Conservation (phyloP, 2,113 vertebrate genomes). For the Nibea coibor region DNA sequence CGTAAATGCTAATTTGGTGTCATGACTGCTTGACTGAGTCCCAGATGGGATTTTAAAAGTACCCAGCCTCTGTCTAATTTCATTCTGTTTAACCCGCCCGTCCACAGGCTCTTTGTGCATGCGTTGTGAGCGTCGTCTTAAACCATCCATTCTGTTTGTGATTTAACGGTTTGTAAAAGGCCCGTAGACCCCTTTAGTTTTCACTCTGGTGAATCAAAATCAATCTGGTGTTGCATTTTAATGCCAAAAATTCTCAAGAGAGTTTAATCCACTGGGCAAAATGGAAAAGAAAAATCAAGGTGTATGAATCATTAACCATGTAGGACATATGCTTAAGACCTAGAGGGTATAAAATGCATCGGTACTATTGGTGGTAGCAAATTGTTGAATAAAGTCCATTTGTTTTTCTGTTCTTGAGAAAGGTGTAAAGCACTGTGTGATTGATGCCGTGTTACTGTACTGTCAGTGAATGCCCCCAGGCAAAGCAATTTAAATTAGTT, state of each 20-base stretch:
- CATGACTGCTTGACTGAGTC: constrained; percentile 77
- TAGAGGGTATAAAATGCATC: constrained; percentile 21
- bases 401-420: constrained; percentile 19
- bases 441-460: constrained; percentile 46
- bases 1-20: constrained; percentile 81
- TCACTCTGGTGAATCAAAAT: constrained; percentile 45
- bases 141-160: constrained; percentile 54
- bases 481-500: constrained; percentile 52
- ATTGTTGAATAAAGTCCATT: constrained; percentile 10
- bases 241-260: constrained; percentile 17
- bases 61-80: constrained; percentile 75
- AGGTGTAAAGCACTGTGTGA: constrained; percentile 36
- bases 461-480: constrained; percentile 49
- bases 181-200: constrained; percentile 23
- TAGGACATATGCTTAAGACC: constrained; percentile 30
- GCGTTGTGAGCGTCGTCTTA: constrained; percentile 35
- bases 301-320: constrained; percentile 37
- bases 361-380: constrained; percentile 5
- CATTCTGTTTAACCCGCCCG: constrained; percentile 72
- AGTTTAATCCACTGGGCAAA: constrained; percentile 17
- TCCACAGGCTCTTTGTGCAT: constrained; percentile 50
- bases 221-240: constrained; percentile 30
- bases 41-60: constrained; percentile 80
- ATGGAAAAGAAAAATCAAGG: constrained; percentile 15
- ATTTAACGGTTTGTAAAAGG: constrained; percentile 64